Conservation (phyloP, 2,113 vertebrate species). For the Orycteropus afer region DNA sequence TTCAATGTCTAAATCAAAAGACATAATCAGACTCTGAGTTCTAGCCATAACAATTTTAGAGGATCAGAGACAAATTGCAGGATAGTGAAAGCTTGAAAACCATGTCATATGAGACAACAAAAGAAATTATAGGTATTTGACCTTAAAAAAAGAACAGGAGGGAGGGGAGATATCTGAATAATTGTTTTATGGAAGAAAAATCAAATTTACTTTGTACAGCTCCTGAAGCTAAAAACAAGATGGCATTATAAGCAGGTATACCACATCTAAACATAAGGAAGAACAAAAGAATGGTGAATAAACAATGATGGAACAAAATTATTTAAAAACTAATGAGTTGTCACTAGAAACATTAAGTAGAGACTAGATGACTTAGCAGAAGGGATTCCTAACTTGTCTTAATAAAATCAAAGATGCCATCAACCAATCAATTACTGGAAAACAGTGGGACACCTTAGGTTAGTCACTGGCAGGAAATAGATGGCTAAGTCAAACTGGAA, state of each 20-base stretch:
- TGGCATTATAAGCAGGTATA: background rate
- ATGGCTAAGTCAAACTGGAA: background rate
- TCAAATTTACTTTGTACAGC: background rate
- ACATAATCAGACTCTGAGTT: background rate
- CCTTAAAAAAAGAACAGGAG: background rate
- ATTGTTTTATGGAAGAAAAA: background rate
- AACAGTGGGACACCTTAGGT: background rate
- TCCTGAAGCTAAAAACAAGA: background rate
- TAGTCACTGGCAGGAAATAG: background rate
- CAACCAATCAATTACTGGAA: background rate
- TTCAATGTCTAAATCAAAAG: background rate
- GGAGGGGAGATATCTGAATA: background rate
- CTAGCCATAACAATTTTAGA: background rate
- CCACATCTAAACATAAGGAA: background rate
- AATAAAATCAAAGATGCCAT: background rate
- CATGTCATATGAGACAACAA: background rate
- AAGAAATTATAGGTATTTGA: background rate
- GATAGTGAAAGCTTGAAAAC: background rate
- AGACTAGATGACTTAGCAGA: background rate
- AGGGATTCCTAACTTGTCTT: background rate
- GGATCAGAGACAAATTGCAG: background rate
- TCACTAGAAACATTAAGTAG: background rate
- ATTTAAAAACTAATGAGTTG: background rate
- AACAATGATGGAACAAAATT: background rate
- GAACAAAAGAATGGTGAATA: background rate